A percentile compares a stretch with the other conserved stretches of the same genome.
phyloP scores from a whole-genome alignment of 2,888 invertebrate genomes.

The Drosophila atripex region DNA sequence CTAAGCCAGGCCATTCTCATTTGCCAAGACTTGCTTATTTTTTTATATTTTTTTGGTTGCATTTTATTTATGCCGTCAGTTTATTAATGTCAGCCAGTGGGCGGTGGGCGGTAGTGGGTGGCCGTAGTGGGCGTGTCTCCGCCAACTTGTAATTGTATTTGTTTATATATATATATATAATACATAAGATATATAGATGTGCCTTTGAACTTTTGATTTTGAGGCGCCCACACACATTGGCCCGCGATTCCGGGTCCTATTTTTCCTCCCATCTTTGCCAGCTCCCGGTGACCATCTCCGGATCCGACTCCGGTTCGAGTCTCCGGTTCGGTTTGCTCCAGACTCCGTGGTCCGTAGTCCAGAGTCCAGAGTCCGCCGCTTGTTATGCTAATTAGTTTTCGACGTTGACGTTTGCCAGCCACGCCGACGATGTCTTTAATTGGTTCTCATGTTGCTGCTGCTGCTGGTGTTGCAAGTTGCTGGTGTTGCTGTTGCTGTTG shows the following conservation, averaged over 20 bases:
- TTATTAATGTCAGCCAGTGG: conserved; percentile 72
- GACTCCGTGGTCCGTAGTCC: conserved; percentile 21
- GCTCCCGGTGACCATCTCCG: conserved; percentile 1
- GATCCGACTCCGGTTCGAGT: conserved; percentile 22
- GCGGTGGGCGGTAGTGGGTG: conserved; percentile 1
- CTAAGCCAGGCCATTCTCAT: conserved; percentile 34
- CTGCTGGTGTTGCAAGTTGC: conserved; percentile 17
- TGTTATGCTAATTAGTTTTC: conserved; percentile 82
- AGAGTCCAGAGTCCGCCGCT: conserved; percentile 49
- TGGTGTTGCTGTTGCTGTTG: conserved; percentile 18
- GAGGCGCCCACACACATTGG: conserved; percentile 31
- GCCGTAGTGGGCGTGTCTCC: conserved; percentile 28
- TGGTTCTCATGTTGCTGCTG: conserved; percentile 80
- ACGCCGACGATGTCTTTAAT: conserved; percentile 79
- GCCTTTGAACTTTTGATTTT: conserved; percentile 70
- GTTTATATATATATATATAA: conserved; percentile 50
- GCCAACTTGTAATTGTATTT: conserved; percentile 77
- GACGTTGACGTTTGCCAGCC: conserved; percentile 79
- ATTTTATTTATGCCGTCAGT: conserved; percentile 81
- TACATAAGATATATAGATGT: conserved; percentile 18
- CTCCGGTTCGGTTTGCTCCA: conserved; percentile 43
- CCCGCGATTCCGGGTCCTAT: conserved; percentile 20
- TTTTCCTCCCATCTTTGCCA: not conserved
- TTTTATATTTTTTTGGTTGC: conserved; percentile 44
- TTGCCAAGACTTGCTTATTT: conserved; percentile 21